These are phyloP conservation scores for Probosciger aterrimus DNA, from an alignment of 2,113 vertebrate species.

Conservation along the genomic window DNA sequence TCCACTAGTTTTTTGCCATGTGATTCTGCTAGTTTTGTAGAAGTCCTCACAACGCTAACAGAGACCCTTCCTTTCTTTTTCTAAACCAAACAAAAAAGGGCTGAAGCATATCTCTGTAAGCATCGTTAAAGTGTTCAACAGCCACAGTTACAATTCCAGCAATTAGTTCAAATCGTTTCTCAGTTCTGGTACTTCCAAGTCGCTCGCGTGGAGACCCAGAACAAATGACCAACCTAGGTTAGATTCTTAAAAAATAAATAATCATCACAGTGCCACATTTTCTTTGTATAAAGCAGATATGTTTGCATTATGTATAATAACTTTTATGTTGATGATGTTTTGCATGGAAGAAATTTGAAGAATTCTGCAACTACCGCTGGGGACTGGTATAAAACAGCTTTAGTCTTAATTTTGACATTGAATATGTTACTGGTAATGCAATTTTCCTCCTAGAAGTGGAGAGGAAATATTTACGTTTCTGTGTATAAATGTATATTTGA, in stretches of 20 bases:
- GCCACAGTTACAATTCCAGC: conserved; percentile 74
- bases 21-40: conserved; percentile 67
- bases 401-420: conserved; percentile 73
- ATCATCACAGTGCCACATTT: conserved; percentile 61
- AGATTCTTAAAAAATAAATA: conserved; percentile 41
- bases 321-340: conserved; percentile 82
- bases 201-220: conserved; percentile 49
- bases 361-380: conserved; percentile 77
- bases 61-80: conserved; percentile 78
- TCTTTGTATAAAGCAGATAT: conserved; percentile 75
- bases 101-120: conserved; percentile 75
- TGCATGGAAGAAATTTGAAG: conserved; percentile 83
- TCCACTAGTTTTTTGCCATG: conserved; percentile 64
- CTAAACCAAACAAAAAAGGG: conserved; percentile 74
- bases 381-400: conserved; percentile 71
- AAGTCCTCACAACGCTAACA: conserved; percentile 69
- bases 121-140: conserved; percentile 63
- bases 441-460: conserved; percentile 77
- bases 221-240: conserved; percentile 36
- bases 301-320: conserved; percentile 75
- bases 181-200: conserved; percentile 67
- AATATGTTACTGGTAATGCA: conserved; percentile 75
- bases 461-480: conserved; percentile 70
- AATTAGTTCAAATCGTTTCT: conserved; percentile 69
- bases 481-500: conserved; percentile 83